These are phyloP conservation scores for Argopecten irradians DNA, from an alignment of 1,140 invertebrate genomes.

Conservation along the genomic window DNA sequence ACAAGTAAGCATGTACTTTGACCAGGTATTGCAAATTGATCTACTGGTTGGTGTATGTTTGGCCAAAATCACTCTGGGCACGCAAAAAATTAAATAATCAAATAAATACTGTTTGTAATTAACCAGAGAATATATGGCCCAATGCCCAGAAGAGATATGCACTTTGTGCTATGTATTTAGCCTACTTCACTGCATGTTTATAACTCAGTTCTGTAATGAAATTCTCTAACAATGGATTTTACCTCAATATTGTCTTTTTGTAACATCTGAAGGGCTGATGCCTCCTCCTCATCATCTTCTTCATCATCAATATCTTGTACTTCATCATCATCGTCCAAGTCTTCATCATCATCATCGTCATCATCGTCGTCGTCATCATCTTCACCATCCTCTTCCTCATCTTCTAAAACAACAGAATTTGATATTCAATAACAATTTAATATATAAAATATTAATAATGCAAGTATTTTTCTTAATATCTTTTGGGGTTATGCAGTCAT, in stretches of 20 bases:
- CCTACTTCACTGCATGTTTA: neutral
- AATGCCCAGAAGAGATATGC: too few species aligned
- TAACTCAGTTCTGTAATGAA: neutral
- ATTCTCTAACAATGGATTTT: conserved; percentile 45
- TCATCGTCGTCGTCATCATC: conserved; percentile 74
- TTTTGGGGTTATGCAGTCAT: too few species aligned
- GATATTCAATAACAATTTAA: conserved; percentile 18
- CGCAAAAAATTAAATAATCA: too few species aligned
- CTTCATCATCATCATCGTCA: conserved; percentile 65
- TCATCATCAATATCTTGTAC: conserved; percentile 61
- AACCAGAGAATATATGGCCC: too few species aligned
- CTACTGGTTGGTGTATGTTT: too few species aligned
- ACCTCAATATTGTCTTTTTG: conserved; percentile 83
- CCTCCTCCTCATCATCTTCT: conserved; percentile 75
- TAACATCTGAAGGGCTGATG: conserved; percentile 79
- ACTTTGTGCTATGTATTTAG: neutral
- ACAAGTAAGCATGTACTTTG: too few species aligned
- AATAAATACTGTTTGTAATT: too few species aligned
- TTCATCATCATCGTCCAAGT: conserved; percentile 56
- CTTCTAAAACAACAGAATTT: conserved; percentile 51
- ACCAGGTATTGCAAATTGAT: too few species aligned
- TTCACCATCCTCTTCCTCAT: conserved; percentile 66
- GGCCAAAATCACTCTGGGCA: too few species aligned
- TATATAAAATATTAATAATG: neutral
- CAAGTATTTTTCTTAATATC: too few species aligned